phyloP scores from a whole-genome alignment of 2,797 vertebrate species.

The Kryptolebias ocellatus region DNA sequence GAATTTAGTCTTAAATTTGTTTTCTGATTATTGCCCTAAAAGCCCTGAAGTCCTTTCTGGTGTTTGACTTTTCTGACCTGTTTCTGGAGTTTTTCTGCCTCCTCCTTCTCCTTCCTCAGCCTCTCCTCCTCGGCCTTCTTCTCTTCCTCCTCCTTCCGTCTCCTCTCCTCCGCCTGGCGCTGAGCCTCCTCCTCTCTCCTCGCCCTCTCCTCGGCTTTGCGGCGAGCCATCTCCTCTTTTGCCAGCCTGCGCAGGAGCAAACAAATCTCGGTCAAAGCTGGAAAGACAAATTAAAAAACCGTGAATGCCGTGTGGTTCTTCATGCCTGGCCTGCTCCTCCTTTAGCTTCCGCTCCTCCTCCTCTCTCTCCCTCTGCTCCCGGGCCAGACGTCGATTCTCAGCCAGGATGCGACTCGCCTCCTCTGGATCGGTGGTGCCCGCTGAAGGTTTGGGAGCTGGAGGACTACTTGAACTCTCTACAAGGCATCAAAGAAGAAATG shows the following conservation, averaged over 20 bases:
- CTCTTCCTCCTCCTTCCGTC: slow-evolving; percentile 80
- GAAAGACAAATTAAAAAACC: background rate
- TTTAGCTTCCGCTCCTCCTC: slow-evolving; percentile 87
- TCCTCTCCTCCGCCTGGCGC: slow-evolving; percentile 80
- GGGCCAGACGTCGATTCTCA: slow-evolving; percentile 91
- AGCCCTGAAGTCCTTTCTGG: background rate
- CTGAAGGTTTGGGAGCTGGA: slow-evolving; percentile 78
- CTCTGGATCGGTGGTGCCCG: slow-evolving; percentile 92
- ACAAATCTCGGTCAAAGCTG: background rate
- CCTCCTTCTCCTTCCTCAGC: slow-evolving; percentile 85
- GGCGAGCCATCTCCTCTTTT: slow-evolving; percentile 88
- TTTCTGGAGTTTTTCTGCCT: slow-evolving; percentile 86
- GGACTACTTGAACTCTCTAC: slow-evolving; percentile 66
- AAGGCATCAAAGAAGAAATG: background rate
- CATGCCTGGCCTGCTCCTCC: slow-evolving; percentile 90
- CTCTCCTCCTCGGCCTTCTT: slow-evolving; percentile 75
- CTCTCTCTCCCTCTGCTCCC: slow-evolving; percentile 92
- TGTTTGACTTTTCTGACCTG: slow-evolving; percentile 78
- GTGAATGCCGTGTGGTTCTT: background rate
- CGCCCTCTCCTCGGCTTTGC: slow-evolving; percentile 88
- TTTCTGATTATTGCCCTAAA: background rate
- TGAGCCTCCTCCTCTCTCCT: slow-evolving; percentile 88
- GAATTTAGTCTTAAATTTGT: background rate
- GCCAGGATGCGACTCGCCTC: slow-evolving; percentile 92
- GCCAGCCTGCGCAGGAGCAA: slow-evolving; percentile 80